These are phyloP conservation scores for Diglossa brunneiventris DNA, from an alignment of 2,113 vertebrate species.

Conservation along the genomic window DNA sequence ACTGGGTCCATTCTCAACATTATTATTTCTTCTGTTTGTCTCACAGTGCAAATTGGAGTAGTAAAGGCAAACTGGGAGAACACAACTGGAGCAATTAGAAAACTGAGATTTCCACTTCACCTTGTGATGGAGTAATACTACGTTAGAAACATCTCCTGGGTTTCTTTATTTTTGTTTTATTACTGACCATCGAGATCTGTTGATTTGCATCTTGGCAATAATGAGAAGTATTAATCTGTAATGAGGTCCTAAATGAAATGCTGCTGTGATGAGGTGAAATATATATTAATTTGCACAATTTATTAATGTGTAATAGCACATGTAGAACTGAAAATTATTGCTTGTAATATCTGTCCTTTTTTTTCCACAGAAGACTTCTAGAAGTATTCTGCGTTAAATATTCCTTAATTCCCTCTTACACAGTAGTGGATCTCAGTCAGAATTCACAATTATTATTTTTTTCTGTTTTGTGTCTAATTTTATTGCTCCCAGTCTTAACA, in stretches of 20 bases:
- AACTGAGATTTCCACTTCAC: not conserved
- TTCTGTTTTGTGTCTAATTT: not conserved
- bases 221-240: not conserved
- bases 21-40: not conserved
- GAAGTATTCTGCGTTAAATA: not conserved
- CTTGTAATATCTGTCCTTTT: not conserved
- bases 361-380: not conserved
- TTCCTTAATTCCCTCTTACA: not conserved
- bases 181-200: not conserved
- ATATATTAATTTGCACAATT: not conserved
- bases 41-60: not conserved
- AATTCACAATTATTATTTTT: not conserved
- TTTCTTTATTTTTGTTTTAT: not conserved
- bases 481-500: not conserved
- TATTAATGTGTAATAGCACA: not conserved
- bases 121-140: not conserved
- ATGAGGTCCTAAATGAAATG: not conserved
- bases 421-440: not conserved
- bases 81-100: not conserved
- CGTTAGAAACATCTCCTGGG: fast-evolving
- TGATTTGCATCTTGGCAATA: not conserved
- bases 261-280: not conserved
- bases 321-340: not conserved
- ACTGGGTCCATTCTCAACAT: not conserved
- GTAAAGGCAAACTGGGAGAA: not conserved